Base-by-base conservation (phyloP, 2,888 invertebrate genomes). In the Lycophotia porphyrea region DNA sequence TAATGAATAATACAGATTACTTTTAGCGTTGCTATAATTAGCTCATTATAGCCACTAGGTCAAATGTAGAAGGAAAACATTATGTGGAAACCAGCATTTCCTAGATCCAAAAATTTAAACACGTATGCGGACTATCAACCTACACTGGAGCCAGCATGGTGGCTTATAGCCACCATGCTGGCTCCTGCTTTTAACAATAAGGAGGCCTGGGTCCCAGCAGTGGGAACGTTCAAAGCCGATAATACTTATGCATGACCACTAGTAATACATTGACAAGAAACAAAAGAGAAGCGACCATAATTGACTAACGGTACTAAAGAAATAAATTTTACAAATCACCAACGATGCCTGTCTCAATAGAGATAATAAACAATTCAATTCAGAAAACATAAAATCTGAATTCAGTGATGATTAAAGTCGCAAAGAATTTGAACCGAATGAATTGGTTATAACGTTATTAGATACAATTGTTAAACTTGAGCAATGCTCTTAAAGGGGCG, bases 401-500 rank as follows among this genome's bases (percentile, higher is more conserved):
- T 63, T 67, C 47, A 71, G 66, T 36, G 76, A 83, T 83, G 83
- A 84, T 76, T 66, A 66, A 42, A 74, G 52, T 44, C 4, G 11
- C 61, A 67, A 84, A 76, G 76, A 83, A 83, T 83, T 84, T 67
- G 13, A 34, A 49, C 52, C 21, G 3, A 24, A 72, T 74, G 71
- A 80, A 76, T 84, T 80, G 80, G 42, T 58, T 58, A 31, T 31
- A 18, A 18, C 31, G 58, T 80, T 76, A 71, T 66, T 76, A 66
- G 68, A 74, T 15, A 63, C 80, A 76, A 83, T 83, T 76, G 76
- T 79, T 71, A 39, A 74, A 66, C 42, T 60, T 74, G 70, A 74
- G 83, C 74, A 82, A 76, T 83, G 39, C 31, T 55, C 36, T 27
- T 5, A 42, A 21, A 63, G 80, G 72, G 69, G 76, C 84, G 77